Evolutionary conservation across 2,113 vertebrate genomes (phyloP), one percentile per base, ranked within the genome.

Genomic region (Ornithorhynchus anatinus): DNA sequence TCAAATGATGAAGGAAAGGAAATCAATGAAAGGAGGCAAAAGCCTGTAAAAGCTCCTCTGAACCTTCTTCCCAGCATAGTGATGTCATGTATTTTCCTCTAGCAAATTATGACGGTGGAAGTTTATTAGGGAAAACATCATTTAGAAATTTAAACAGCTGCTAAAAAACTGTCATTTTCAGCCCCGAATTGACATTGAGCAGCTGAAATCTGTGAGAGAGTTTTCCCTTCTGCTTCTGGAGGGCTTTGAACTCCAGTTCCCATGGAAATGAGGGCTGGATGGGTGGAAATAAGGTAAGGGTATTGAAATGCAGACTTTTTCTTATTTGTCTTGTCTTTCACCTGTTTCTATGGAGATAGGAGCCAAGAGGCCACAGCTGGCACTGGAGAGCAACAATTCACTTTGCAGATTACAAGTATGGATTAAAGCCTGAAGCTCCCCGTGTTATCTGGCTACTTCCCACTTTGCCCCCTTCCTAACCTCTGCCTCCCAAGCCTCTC

Each of bases 51-150:
- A 47, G 25, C 16, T 35, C 39, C 37, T 65, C 16, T 43, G 38
- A 52, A 35, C 53, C 4, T 71, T 62, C 42, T 71, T 71, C 44
- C 22, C 81, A 25, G 7, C 11, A 25, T 33, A 61, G 44, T 29
- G 47, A 39, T 23, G 12, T 44, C 56, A 33, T 56, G 57, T 68
- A 29, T 61, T 60, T 45, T 35, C 54, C n/a, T 3, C 43, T 50
- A 33, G 44, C 59, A 68, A 73, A 71, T 84, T 61, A 76, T 68
- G 70, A 58, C 48, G 39, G 64, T 37, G 35, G 50, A 54, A 53
- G 44, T 74, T 69, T 81, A 85, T 62, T 62, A 81, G 65, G 54
- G 69, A 81, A 85, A 79, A 72, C 51, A 62, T 67, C 45, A 74
- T 70, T 87, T 74, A 69, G 69, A 78, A 61, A 72, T 61, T 54